phyloP scores from a whole-genome alignment of 2,113 vertebrate genomes.

The Misgurnus mizolepis region DNA sequence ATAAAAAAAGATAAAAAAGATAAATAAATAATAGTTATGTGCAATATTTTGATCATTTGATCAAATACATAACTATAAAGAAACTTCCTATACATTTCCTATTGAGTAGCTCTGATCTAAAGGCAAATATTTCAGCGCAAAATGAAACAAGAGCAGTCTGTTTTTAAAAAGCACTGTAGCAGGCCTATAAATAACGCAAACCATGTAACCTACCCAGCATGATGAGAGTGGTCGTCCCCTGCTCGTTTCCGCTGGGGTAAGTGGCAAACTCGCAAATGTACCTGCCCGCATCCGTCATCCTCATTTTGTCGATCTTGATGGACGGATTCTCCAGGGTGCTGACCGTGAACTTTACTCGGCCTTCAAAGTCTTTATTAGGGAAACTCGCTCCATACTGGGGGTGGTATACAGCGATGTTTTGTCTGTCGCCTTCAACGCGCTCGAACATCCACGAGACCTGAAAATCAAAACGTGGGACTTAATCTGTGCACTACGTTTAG shows the following conservation, averaged over 20 bases:
- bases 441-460: slow-evolving; percentile 80
- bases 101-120: not conserved
- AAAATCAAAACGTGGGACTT: not conserved
- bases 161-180: not conserved
- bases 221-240: slow-evolving; percentile 73
- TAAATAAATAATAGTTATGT: too few species aligned
- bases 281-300: slow-evolving; percentile 77
- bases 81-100: too few species aligned
- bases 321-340: slow-evolving; percentile 73
- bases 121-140: not conserved
- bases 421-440: slow-evolving; percentile 57
- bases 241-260: slow-evolving; percentile 81
- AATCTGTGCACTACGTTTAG: too few species aligned
- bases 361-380: slow-evolving; percentile 66
- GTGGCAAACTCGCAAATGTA: slow-evolving; percentile 85
- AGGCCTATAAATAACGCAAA: not conserved
- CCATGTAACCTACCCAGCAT: slow-evolving; percentile 72
- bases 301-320: slow-evolving; percentile 71
- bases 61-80: too few species aligned
- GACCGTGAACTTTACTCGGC: slow-evolving; percentile 69
- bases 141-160: too few species aligned
- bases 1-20: too few species aligned
- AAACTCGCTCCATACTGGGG: slow-evolving; percentile 75
- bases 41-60: too few species aligned
- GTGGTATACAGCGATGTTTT: slow-evolving; percentile 81